A percentile compares a stretch with the other conserved stretches of the same genome.
These are phyloP conservation scores for Saccostrea echinata DNA, from an alignment of 1,140 invertebrate species.

Conservation along the genomic window DNA sequence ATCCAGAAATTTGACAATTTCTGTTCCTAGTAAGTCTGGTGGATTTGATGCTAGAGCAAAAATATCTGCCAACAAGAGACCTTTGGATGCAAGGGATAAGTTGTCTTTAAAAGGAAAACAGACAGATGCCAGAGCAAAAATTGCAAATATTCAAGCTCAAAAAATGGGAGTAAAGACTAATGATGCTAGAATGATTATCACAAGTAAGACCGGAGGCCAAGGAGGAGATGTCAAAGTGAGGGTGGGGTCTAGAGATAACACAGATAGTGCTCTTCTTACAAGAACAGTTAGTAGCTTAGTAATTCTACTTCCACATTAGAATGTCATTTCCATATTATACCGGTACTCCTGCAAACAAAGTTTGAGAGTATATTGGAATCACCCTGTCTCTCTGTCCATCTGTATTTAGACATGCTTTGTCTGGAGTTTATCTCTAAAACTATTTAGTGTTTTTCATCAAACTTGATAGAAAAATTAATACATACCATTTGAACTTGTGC, in stretches of 20 bases:
- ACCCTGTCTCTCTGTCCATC: too few relatives aligned
- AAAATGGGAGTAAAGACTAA: background rate
- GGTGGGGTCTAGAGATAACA: constrained; percentile 41
- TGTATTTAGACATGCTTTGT: too few relatives aligned
- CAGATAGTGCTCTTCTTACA: background rate
- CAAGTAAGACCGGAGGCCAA: background rate
- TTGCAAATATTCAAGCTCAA: constrained; percentile 85
- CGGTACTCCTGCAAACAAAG: too few relatives aligned
- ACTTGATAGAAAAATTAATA: too few relatives aligned
- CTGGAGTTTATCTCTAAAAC: too few relatives aligned
- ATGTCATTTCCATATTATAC: too few relatives aligned
- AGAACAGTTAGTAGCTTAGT: background rate
- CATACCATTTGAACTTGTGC: too few relatives aligned
- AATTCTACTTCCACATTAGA: background rate
- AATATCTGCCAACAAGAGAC: constrained; percentile 54
- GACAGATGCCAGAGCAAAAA: constrained; percentile 86
- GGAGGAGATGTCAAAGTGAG: constrained; percentile 32
- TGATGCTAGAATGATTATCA: constrained; percentile 16
- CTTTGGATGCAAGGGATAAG: constrained; percentile 64
- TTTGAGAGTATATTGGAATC: too few relatives aligned
- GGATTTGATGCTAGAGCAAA: constrained; percentile 64
- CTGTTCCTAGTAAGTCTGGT: background rate
- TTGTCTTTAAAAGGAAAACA: constrained; percentile 58
- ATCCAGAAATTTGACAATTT: constrained; percentile 14
- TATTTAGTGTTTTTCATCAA: too few relatives aligned